Percentiles rank a stretch among this genome's conserved stretches.
Conservation (phyloP, 2,888 invertebrate genomes). For the Conomelus anceps region DNA sequence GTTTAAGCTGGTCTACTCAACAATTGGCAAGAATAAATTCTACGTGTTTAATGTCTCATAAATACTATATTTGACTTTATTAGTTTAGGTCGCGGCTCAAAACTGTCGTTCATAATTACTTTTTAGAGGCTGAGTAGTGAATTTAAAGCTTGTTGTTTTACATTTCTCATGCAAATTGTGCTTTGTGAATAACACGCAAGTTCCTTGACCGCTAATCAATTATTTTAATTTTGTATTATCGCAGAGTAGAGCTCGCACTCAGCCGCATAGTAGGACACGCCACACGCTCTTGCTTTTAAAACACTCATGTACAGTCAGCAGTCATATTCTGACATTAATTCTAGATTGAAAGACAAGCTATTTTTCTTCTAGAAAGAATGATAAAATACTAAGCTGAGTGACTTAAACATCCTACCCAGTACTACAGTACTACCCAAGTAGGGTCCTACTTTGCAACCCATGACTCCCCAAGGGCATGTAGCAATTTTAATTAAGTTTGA, state of each 20-base stretch:
- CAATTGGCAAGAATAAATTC: too few species aligned
- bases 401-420: too few species aligned
- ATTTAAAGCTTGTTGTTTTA: not conserved
- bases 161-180: not conserved
- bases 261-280: not conserved
- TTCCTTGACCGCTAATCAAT: not conserved
- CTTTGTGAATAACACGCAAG: not conserved
- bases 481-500: too few species aligned
- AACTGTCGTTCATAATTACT: not conserved
- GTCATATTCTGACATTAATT: not conserved
- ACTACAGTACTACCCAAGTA: too few species aligned
- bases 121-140: not conserved
- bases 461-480: too few species aligned
- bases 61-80: too few species aligned
- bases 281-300: not conserved
- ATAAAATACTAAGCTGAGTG: too few species aligned
- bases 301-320: not conserved
- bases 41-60: too few species aligned
- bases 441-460: too few species aligned
- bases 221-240: not conserved
- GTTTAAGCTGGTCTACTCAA: too few species aligned
- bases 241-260: not conserved
- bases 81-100: not conserved
- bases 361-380: too few species aligned
- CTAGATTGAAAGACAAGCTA: too few species aligned